Evolutionary conservation across 2,113 vertebrate genomes (phyloP).

Genomic region (Enhydra lutris): DNA sequence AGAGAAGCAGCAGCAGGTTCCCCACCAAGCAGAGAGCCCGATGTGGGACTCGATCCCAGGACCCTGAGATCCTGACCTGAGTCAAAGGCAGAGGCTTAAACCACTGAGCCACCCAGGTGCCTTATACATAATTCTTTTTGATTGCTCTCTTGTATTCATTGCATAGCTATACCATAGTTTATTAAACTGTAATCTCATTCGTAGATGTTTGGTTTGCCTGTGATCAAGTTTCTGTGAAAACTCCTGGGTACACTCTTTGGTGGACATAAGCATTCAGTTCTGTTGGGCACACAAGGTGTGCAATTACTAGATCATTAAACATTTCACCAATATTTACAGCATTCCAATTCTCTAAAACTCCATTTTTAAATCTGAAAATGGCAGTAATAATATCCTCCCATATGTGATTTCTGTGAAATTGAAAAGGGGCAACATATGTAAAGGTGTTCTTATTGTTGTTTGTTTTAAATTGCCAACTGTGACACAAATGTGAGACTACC

Average conservation of each 20-base stretch:
- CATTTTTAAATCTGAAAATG: neutral
- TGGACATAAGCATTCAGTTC: neutral
- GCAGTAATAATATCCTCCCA: neutral
- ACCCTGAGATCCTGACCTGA: no score
- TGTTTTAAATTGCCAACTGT: neutral
- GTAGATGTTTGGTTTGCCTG: neutral
- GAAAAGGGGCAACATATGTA: neutral
- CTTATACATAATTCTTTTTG: neutral
- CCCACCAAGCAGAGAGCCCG: no score
- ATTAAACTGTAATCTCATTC: neutral
- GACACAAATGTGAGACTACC: neutral
- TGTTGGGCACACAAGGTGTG: neutral
- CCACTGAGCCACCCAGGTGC: no score
- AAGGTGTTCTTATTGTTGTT: neutral
- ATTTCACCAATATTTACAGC: neutral
- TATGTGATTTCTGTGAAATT: neutral
- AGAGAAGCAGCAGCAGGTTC: no score
- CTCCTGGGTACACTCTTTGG: neutral
- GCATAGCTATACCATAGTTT: neutral
- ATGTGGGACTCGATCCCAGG: no score
- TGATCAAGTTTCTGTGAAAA: neutral
- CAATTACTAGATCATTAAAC: neutral
- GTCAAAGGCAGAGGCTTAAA: no score
- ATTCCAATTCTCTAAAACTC: neutral
- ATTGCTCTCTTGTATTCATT: neutral